These are phyloP conservation scores for Pterostichus niger DNA, from an alignment of 2,888 invertebrate species.

Conservation along the genomic window DNA sequence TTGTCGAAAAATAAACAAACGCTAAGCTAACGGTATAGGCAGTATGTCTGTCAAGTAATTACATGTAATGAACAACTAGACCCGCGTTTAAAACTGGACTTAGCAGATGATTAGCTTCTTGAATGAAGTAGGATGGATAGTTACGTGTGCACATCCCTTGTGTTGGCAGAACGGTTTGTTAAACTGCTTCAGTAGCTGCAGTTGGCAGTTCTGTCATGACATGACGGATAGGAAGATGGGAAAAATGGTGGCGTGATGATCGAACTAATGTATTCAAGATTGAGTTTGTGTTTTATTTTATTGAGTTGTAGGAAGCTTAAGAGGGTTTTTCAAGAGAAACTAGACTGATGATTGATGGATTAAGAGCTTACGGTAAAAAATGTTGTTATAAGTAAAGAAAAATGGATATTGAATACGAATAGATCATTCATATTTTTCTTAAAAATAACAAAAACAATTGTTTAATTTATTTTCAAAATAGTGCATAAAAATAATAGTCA, in stretches of 20 bases:
- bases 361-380: slow-evolving; percentile 6
- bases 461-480: too few species aligned
- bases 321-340: slow-evolving; percentile 24
- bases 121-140: not conserved
- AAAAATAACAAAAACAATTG: too few species aligned
- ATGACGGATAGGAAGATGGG: not conserved
- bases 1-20: slow-evolving; percentile 54
- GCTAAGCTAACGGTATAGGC: slow-evolving; percentile 48
- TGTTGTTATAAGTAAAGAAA: slow-evolving; percentile 12
- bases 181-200: not conserved
- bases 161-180: slow-evolving; percentile 37
- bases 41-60: slow-evolving; percentile 47
- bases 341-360: slow-evolving; percentile 25
- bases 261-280: slow-evolving; percentile 24
- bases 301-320: slow-evolving; percentile 22
- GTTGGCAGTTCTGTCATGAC: slow-evolving; percentile 14
- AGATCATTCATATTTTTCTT: not conserved
- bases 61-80: slow-evolving; percentile 52
- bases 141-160: slow-evolving; percentile 22
- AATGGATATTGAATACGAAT: slow-evolving; percentile 15
- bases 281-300: slow-evolving; percentile 31
- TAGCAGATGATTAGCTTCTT: slow-evolving; percentile 12
- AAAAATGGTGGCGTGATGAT: slow-evolving; percentile 34
- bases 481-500: too few species aligned
- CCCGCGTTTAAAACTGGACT: slow-evolving; percentile 58